Percentiles rank a stretch among this genome's conserved stretches.
These are phyloP conservation scores for Brachypodius melanocephalos DNA, from an alignment of 2,113 vertebrate species.

Conservation along the genomic window DNA sequence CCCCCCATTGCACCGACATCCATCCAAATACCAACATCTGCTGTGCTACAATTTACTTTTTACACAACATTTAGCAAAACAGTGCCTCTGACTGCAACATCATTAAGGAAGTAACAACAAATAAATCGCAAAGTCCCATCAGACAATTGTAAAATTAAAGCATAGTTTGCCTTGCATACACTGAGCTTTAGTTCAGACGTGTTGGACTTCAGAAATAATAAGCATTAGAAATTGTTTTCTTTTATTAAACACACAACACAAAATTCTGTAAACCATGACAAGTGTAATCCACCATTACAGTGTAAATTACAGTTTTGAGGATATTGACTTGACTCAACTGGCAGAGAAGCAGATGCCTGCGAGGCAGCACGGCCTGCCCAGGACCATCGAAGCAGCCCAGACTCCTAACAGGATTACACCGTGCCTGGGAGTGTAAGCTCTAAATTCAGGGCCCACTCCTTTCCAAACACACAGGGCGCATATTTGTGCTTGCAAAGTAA, in stretches of 20 bases:
- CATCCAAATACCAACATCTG: slow-evolving; percentile 87
- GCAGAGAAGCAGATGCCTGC: slow-evolving; percentile 57
- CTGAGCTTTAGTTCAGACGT: slow-evolving; percentile 62
- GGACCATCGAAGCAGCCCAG: not conserved
- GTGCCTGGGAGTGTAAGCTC: not conserved
- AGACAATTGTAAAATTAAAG: slow-evolving; percentile 74
- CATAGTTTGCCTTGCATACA: slow-evolving; percentile 60
- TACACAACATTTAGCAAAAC: slow-evolving; percentile 92
- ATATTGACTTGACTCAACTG: slow-evolving; percentile 24
- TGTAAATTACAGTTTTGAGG: slow-evolving; percentile 66
- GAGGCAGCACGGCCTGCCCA: not conserved
- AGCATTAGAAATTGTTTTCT: slow-evolving; percentile 19
- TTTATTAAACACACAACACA: slow-evolving; percentile 44
- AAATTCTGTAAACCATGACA: slow-evolving; percentile 30
- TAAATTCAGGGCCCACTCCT: not conserved
- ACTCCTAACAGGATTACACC: slow-evolving; percentile 27
- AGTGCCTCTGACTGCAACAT: slow-evolving; percentile 81
- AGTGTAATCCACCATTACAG: slow-evolving; percentile 55
- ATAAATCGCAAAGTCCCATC: slow-evolving; percentile 70
- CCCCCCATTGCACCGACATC: slow-evolving; percentile 77
- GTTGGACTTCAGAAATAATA: slow-evolving; percentile 53
- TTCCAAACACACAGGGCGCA: not conserved
- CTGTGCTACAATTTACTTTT: slow-evolving; percentile 89
- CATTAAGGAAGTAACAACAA: slow-evolving; percentile 78
- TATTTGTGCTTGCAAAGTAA: not conserved